Conservation (phyloP, 2,888 invertebrate genomes). For the Brassicogethes aeneus region DNA sequence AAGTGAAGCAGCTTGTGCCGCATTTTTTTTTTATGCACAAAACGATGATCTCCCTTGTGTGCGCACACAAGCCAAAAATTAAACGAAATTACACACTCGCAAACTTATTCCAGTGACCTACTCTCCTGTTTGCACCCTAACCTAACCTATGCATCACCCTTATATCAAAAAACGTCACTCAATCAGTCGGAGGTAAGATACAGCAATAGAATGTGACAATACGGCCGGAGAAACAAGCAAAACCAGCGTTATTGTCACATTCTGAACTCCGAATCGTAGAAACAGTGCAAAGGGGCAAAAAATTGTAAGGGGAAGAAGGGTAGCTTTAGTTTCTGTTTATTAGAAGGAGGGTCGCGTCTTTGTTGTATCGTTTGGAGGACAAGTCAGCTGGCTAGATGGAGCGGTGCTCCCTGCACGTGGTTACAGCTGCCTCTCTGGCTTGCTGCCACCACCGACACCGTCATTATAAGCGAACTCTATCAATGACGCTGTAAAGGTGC, state of each 20-base stretch:
- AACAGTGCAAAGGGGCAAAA: constrained; percentile 24
- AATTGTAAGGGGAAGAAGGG: constrained; percentile 29
- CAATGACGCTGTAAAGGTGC: constrained; percentile 3
- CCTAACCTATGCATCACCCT: constrained; percentile 18
- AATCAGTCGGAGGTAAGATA: neutral
- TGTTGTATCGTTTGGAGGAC: constrained; percentile 37
- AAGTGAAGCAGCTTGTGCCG: constrained; percentile 5
- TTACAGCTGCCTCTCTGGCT: neutral
- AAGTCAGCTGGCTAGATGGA: constrained; percentile 34
- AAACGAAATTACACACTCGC: constrained; percentile 15
- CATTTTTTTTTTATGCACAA: neutral
- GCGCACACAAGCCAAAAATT: constrained; percentile 12
- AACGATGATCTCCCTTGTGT: constrained; percentile 6
- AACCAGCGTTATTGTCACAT: too few relatives aligned
- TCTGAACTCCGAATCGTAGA: too few relatives aligned
- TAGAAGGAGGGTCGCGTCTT: constrained; percentile 36
- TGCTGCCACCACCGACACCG: too few relatives aligned
- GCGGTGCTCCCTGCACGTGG: constrained; percentile 8
- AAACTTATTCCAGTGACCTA: constrained; percentile 30
- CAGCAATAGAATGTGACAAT: too few relatives aligned
- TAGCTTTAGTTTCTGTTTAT: constrained; percentile 30
- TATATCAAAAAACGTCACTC: constrained; percentile 13
- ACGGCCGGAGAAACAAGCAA: too few relatives aligned
- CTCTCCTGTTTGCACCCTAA: constrained; percentile 19
- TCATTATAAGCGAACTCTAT: too few relatives aligned